Base-by-base conservation (phyloP, 2,888 invertebrate genomes). In the Drosophila mulleri region DNA sequence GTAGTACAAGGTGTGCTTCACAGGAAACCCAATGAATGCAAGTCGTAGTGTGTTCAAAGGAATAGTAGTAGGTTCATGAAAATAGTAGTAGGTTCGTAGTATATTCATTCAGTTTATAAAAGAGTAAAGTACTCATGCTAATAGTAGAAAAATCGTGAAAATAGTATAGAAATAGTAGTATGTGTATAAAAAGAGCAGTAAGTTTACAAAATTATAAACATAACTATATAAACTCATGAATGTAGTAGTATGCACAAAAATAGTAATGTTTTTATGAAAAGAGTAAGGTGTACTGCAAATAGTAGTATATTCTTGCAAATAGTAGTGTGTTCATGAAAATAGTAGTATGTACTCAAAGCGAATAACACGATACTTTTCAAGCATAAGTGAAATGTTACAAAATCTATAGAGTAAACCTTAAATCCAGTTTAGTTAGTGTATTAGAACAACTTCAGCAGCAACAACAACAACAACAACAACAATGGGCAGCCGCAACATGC, bases 401-500 rank as follows among this genome's bases (percentile, higher is more conserved):
- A 29, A 50, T 18, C 29, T 18, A 2, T 50, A 18, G 2, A 18
- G 2, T 7, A 3, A 12, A 12, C 12, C 18, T 12, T 18, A 14
- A 7, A 8, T 8, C 14, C 2, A 3, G 7, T 3, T 20, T 14
- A 23, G 14, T n/a, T 2, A 62, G 58, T 23, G 58, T 41, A 70
- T 45, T 23, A 18, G 18, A 50, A 65, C 29, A 65, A 57, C 41
- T 35, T 60, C 57, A 44, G 11, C 48, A 67, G 53, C 62, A n/a
- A n/a, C n/a, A n/a, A n/a, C n/a, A 78, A 70, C 42, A 71, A 65
- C 54, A 42, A 75, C 59, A 52, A 18, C 53, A 67, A 57, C 62
- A 75, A 70, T 29, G 72, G 58, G n/a, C 48, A 74, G 60, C 61
- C 54, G 52, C 58, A 74, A 66, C 57, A 78, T 68, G 71, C 64